These are phyloP conservation scores for Stenopsyche tienmushanensis DNA, from an alignment of 1,140 invertebrate genomes.

Conservation along the genomic window DNA sequence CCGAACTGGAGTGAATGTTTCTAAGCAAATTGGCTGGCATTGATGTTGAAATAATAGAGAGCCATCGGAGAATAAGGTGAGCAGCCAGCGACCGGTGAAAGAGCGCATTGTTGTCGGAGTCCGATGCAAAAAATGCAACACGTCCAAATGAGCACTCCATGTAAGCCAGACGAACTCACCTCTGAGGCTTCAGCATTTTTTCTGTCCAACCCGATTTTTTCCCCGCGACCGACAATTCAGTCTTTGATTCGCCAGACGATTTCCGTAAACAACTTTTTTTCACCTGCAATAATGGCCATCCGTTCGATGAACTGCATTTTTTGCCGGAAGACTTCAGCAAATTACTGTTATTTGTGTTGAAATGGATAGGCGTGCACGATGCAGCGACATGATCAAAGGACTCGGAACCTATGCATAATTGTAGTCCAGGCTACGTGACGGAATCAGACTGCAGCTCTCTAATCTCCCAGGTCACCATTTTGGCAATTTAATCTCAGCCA, in stretches of 20 bases:
- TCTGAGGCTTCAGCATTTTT: background rate
- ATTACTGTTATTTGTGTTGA: constrained; percentile 27
- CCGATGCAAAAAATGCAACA: background rate
- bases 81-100: no score
- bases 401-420: background rate
- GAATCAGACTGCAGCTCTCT: no score
- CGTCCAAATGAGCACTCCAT: no score
- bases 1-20: no score
- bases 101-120: no score
- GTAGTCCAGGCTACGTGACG: no score
- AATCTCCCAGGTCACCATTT: no score
- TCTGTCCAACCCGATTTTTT: background rate
- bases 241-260: constrained; percentile 15
- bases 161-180: background rate
- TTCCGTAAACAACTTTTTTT: constrained; percentile 32
- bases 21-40: no score
- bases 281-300: background rate
- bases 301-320: constrained; percentile 26
- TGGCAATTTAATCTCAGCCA: no score
- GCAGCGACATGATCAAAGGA: background rate
- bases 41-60: no score
- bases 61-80: no score
- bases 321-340: constrained; percentile 18
- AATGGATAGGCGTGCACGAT: constrained; percentile 14
- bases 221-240: background rate